These are phyloP conservation scores for Idris sp. DNA, from an alignment of 1,140 invertebrate species.

Conservation along the genomic window DNA sequence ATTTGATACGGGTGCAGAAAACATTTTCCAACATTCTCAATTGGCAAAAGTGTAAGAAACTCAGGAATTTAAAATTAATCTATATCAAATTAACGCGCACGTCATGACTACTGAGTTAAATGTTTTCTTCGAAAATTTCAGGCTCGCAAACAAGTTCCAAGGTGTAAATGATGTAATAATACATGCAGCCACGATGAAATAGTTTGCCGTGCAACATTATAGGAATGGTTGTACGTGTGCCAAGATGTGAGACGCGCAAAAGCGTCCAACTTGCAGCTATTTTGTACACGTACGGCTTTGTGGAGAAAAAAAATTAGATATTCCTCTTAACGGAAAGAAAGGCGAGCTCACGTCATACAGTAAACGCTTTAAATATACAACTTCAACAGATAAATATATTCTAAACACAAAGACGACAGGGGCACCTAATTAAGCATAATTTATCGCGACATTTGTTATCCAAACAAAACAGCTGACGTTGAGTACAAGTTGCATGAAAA, in stretches of 20 bases:
- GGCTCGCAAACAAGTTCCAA: slow-evolving; percentile 57
- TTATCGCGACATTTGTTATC: slow-evolving; percentile 5
- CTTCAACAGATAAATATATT: slow-evolving; percentile 27
- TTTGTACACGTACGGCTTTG: slow-evolving; percentile 29
- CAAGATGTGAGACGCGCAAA: slow-evolving; percentile 45
- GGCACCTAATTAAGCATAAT: slow-evolving; percentile 10
- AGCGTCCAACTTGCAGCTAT: slow-evolving; percentile 37
- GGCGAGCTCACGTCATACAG: slow-evolving; percentile 15
- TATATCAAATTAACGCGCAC: slow-evolving; percentile 6
- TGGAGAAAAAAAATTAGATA: slow-evolving; percentile 33
- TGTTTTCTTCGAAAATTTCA: slow-evolving; percentile 51
- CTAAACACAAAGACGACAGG: slow-evolving; percentile 3
- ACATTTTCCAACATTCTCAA: no score
- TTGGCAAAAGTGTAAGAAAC: neutral
- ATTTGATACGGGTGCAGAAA: neutral
- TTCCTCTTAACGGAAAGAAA: slow-evolving; percentile 45
- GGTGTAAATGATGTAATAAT: slow-evolving; percentile 65
- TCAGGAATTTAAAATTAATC: slow-evolving; percentile 5
- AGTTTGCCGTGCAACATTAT: slow-evolving; percentile 46
- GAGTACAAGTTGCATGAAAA: no score
- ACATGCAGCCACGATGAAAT: slow-evolving; percentile 48
- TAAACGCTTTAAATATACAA: slow-evolving; percentile 36
- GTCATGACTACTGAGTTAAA: neutral
- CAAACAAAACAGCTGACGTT: neutral
- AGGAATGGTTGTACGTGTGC: slow-evolving; percentile 48